These are phyloP conservation scores for Taurulus bubalis DNA, from an alignment of 2,113 vertebrate genomes.

Conservation along the genomic window DNA sequence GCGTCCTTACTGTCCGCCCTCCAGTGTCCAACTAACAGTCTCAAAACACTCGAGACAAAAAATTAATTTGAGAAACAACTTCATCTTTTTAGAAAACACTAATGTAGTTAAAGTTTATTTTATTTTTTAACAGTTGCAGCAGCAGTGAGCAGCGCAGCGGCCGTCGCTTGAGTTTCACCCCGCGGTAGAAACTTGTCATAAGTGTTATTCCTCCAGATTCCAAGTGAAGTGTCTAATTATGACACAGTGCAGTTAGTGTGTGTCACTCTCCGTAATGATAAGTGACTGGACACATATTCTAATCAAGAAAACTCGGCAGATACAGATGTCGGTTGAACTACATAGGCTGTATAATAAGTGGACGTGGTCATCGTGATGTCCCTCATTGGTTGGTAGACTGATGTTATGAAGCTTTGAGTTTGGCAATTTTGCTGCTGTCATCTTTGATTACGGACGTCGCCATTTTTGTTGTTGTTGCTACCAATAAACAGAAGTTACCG, in stretches of 20 bases:
- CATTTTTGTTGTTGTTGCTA: too few species aligned
- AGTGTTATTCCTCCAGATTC: conserved; percentile 55
- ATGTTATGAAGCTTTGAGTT: too few species aligned
- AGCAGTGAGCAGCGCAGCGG: conserved; percentile 33
- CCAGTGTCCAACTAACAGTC: too few species aligned
- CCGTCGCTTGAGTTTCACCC: conserved; percentile 46
- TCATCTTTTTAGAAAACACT: conserved; percentile 30
- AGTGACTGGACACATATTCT: conserved; percentile 71
- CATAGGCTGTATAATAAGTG: too few species aligned
- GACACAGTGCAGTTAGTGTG: conserved; percentile 71
- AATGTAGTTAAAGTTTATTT: not conserved
- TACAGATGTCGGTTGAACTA: conserved; percentile 5
- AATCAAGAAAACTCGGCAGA: conserved; percentile 5
- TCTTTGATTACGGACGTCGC: too few species aligned
- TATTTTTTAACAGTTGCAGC: conserved; percentile 7
- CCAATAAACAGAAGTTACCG: too few species aligned
- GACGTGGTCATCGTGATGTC: too few species aligned
- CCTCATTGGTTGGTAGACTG: too few species aligned
- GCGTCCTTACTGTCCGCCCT: not conserved
- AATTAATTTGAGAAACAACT: conserved; percentile 3
- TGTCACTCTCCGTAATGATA: conserved; percentile 74
- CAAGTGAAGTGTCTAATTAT: conserved; percentile 71
- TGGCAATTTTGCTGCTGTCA: too few species aligned
- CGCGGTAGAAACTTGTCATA: conserved; percentile 54
- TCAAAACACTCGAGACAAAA: not conserved